Base-by-base conservation (phyloP, 2,797 vertebrate genomes). In the Mormyrops boulengeri region DNA sequence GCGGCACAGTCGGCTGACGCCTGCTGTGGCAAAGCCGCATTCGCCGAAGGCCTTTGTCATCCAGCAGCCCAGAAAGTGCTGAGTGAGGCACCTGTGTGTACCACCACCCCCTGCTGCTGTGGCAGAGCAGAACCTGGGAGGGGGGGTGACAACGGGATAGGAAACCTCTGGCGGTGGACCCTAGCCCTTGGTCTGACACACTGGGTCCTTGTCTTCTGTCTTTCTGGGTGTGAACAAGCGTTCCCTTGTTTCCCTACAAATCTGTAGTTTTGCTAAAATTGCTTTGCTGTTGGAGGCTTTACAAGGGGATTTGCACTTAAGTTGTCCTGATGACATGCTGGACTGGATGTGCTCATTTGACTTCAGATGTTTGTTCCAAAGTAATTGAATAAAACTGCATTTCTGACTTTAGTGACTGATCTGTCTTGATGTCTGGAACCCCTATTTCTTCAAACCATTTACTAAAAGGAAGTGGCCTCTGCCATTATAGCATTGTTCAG, bases 21-120 rank as follows among this genome's bases (percentile, higher is more conserved):
- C 98, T 1, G 94, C 97, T 0, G 84, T 97, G 94, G 97, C 98
- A 94, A 99, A 98, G 94, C 90, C 93, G 0, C 93, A 96, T 89
- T 92, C 92, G 1, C 95, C 94, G 17, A 97, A 96, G 91, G 94
- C 93, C 90, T 95, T 96, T 92, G 93, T 95, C 93, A 98, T 99
- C 94, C 98, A 99, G 90, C 98, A 99, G 94, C 98, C 98, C 5
- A 95, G 96, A 91, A 99, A 98, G 95, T 97, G 92, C 93, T 98
- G 96, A 97, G 91, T 55, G 4, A 62, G 73, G 4, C 0, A n/a
- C n/a, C n/a, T n/a, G n/a, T n/a, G n/a, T n/a, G n/a, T n/a, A n/a
- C n/a, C n/a, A n/a, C n/a, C n/a, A n/a, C n/a, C n/a, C n/a, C n/a
- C n/a, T n/a, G n/a, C n/a, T n/a, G 62, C 14, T 0, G n/a, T 34